These are phyloP conservation scores for Pomatostomus ruficeps DNA, from an alignment of 2,113 vertebrate genomes.

Conservation along the genomic window DNA sequence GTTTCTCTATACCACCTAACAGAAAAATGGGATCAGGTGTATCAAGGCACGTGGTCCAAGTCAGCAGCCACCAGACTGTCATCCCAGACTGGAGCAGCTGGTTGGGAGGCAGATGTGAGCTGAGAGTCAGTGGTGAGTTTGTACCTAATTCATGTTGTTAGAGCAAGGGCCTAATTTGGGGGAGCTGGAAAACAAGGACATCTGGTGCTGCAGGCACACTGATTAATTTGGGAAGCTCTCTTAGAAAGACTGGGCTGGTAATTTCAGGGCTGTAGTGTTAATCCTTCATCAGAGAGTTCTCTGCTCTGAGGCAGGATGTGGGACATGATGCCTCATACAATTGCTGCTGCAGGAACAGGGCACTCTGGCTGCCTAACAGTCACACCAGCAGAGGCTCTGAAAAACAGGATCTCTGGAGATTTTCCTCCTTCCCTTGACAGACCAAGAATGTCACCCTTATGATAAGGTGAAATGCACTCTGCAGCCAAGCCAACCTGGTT, in stretches of 20 bases:
- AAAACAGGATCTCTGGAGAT: not conserved
- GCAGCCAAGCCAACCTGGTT: not conserved
- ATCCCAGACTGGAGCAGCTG: not conserved
- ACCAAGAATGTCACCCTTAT: not conserved
- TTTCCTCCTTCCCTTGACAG: not conserved
- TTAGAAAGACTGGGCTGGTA: not conserved
- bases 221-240: not conserved
- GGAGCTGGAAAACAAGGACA: not conserved
- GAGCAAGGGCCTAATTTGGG: not conserved
- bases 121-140: not conserved
- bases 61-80: not conserved
- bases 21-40: not conserved
- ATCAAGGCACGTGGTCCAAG: rapidly evolving
- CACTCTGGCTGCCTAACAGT: not conserved
- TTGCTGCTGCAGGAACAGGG: not conserved
- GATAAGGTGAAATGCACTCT: not conserved
- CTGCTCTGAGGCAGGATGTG: not conserved
- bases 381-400: not conserved
- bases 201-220: not conserved
- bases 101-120: not conserved
- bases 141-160: not conserved
- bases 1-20: not conserved
- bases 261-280: not conserved
- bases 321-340: not conserved
- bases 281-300: not conserved